Base-by-base conservation (phyloP, 2,113 vertebrate species). In the Kryptolebias marmoratus region DNA sequence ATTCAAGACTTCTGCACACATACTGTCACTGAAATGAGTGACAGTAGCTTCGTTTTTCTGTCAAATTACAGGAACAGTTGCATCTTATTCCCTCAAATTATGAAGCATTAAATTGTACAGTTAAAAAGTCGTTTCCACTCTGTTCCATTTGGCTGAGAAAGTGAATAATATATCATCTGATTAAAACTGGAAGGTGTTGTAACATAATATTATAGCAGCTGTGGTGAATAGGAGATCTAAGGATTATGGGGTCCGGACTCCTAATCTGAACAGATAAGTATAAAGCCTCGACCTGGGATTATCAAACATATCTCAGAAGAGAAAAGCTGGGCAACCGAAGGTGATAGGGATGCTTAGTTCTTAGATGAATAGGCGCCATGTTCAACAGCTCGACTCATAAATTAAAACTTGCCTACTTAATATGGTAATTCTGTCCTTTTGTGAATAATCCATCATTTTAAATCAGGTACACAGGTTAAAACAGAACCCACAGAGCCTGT, bases 341-440 rank as follows among this genome's bases (percentile, higher is more conserved):
- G 48, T 45, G 66, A 79, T 66, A 27, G 36, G 16, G 49, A 56
- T 52, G 52, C 65, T 76, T 80, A 72, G 68, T 68, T 69, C 53
- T 58, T 63, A 65, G 42, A 66, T 4, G 31, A 71, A 56, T 11
- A 61, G 62, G 32, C 47, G 1, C 18, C 36, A n/a, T 58, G 30
- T 63, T 65, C 6, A 68, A 56, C 59, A 39, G 55, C 28, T 56
- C 39, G 54, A 71, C 77, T 84, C 44, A 60, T 39, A 5, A 73
- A 80, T 80, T 77, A 81, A 83, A 80, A 71, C 4, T 6, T 32
- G 28, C 62, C 68, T 61, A 78, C 73, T 88, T 83, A 81, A 82
- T 77, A 85, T 89, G 75, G 75, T 89, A 90, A 90, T 88, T 81
- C 64, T 81, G 79, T 87, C 77, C 76, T 87, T 86, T 76, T 75